These are phyloP conservation scores for Cyrtonyx montezumae DNA, from an alignment of 2,113 vertebrate species.

Conservation along the genomic window DNA sequence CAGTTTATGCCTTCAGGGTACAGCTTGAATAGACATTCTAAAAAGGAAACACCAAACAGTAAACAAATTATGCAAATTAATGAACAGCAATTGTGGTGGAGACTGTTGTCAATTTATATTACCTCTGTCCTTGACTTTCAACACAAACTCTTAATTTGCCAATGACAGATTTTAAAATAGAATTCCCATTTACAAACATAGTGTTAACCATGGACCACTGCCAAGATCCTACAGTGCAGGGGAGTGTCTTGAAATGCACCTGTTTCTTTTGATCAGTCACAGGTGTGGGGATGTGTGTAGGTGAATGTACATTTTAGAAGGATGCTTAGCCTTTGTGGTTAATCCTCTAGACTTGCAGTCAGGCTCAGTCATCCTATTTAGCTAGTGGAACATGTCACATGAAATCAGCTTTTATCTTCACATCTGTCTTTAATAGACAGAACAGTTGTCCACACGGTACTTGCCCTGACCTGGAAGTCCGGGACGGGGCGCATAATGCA, in stretches of 20 bases:
- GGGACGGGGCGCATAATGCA: too few relatives aligned
- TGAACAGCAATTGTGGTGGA: background rate
- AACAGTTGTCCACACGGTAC: too few relatives aligned
- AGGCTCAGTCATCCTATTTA: background rate
- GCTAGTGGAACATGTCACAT: background rate
- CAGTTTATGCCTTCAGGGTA: constrained; percentile 18
- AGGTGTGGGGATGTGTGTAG: background rate
- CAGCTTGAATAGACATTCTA: constrained; percentile 10
- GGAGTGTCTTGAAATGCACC: background rate
- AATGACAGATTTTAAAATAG: constrained; percentile 9
- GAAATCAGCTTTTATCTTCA: background rate
- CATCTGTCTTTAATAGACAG: too few relatives aligned
- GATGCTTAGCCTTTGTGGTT: background rate
- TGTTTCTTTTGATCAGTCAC: background rate
- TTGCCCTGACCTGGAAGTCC: too few relatives aligned
- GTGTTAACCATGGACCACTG: background rate
- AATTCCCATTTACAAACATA: background rate
- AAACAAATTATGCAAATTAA: constrained; percentile 51
- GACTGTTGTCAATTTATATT: background rate
- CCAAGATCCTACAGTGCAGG: background rate
- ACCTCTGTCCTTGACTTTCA: constrained; percentile 26
- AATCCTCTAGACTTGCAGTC: background rate
- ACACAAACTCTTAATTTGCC: background rate
- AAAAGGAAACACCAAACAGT: constrained; percentile 36
- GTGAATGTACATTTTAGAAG: background rate